phyloP scores from a whole-genome alignment of 2,797 vertebrate genomes.

The Clarias fuscus region DNA sequence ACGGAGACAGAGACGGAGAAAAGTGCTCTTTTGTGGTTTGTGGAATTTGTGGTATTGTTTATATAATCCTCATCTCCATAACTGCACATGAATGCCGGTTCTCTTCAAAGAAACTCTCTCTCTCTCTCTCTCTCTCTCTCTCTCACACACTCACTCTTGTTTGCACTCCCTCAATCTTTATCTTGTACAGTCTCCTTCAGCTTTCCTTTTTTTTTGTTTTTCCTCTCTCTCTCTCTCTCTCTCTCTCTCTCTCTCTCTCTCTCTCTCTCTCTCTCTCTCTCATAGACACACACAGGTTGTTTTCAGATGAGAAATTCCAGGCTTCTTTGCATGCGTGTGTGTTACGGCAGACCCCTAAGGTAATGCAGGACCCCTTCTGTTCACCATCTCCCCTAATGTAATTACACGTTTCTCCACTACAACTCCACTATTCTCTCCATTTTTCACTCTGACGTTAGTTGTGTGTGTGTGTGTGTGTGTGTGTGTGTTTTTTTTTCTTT shows the following conservation, averaged over 20 bases:
- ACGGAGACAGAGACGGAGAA: constrained; percentile 1
- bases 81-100: constrained; percentile 15
- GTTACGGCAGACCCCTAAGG: constrained; percentile 64
- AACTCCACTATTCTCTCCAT: constrained; percentile 45
- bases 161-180: background rate
- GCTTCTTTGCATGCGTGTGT: constrained; percentile 64
- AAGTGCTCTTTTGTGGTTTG: constrained; percentile 33
- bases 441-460: constrained; percentile 16
- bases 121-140: background rate
- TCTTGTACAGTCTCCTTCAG: background rate
- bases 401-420: constrained; percentile 70
- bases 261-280: background rate
- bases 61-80: constrained; percentile 48
- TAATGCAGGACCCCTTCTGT: constrained; percentile 69
- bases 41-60: constrained; percentile 52
- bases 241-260: background rate
- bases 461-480: background rate
- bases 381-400: constrained; percentile 69
- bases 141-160: background rate
- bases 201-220: background rate
- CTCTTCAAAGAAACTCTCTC: constrained; percentile 35
- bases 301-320: constrained; percentile 66
- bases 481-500: too few species aligned
- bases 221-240: too few species aligned
- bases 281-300: constrained; percentile 62